A percentile compares a stretch with the other conserved stretches of the same genome.
These are phyloP conservation scores for Phenganax marumi DNA, from an alignment of 92 coral and sea anemone genomes.

Conservation along the genomic window DNA sequence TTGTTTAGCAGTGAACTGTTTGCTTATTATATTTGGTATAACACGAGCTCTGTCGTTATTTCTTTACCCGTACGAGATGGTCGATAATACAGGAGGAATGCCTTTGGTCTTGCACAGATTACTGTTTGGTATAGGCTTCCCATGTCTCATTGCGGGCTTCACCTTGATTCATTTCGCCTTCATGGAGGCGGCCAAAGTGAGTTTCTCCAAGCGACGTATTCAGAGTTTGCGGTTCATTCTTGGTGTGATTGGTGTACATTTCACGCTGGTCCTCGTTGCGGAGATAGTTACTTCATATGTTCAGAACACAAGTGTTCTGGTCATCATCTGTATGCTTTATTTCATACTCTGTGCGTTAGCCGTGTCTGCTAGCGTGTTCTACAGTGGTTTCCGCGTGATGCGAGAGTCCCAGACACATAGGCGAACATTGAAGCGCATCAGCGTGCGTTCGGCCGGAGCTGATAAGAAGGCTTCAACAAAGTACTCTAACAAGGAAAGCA, in stretches of 20 bases:
- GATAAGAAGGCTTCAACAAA: not conserved
- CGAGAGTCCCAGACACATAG: slow-evolving; percentile 26
- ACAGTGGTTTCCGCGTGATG: slow-evolving; percentile 76
- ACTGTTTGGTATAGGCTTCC: slow-evolving; percentile 83
- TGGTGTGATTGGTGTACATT: slow-evolving; percentile 64
- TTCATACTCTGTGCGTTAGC: slow-evolving; percentile 75
- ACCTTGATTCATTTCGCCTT: slow-evolving; percentile 80
- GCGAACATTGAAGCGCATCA: slow-evolving; percentile 31
- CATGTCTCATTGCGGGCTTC: slow-evolving; percentile 81
- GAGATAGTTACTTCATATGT: slow-evolving; percentile 65
- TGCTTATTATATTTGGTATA: slow-evolving; percentile 66
- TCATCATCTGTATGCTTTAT: slow-evolving; percentile 79
- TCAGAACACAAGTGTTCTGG: slow-evolving; percentile 60
- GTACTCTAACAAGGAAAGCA: slow-evolving; percentile 30
- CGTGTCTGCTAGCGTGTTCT: slow-evolving; percentile 69
- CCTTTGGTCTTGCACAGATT: slow-evolving; percentile 67
- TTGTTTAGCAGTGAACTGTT: slow-evolving; percentile 64
- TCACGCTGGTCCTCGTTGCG: slow-evolving; percentile 64
- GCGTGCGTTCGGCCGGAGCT: slow-evolving; percentile 11
- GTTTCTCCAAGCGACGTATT: slow-evolving; percentile 52
- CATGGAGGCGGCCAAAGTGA: slow-evolving; percentile 71
- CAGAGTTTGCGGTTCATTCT: slow-evolving; percentile 63
- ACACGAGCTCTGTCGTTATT: slow-evolving; percentile 66
- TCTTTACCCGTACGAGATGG: slow-evolving; percentile 78
- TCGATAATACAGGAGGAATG: slow-evolving; percentile 52